Evolutionary conservation across 2,797 vertebrate genomes (phyloP), one percentile per base, ranked within the genome.

Genomic region (Myoxocephalus aenaeus): DNA sequence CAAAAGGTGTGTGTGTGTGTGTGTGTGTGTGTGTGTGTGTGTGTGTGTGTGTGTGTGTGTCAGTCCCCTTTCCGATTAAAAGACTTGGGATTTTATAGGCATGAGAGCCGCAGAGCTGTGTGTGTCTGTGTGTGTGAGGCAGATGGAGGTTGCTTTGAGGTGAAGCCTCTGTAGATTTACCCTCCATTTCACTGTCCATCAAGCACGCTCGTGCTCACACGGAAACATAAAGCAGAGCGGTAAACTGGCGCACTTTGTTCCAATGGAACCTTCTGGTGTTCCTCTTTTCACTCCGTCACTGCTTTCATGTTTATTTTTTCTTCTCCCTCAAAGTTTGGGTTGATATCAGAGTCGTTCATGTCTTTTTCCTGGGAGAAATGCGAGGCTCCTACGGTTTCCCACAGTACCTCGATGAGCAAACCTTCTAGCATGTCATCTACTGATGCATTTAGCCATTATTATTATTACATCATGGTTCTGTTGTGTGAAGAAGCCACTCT

Each of bases 101-200:
- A 61, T 14, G 15, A 56, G 53, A 34, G 5, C 62, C 64, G 22
- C 12, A 54, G 61, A 66, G 75, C 59, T 18, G 18, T 27, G 70
- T 5, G 63, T 42, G 59, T 77, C 61, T 65, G 46, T 59, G 65
- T 18, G 11, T n/a, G 70, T 2, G 58, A 53, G 65, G 64, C 77
- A 82, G 80, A 79, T 81, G 75, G 80, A 84, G 75, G 83, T 58
- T 76, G 78, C 65, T 83, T 58, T 70, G 61, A 84, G 76, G 84
- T 87, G 82, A 86, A 84, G 75, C 70, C 84, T 75, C 84, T 73
- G 79, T 77, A 80, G 80, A 76, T 73, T 84, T 85, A 77, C 46
- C 77, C 84, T 86, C 81, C 79, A 83, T 82, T 87, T 86, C 80
- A 84, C 77, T 79, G 86, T 79, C 81, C 79, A 75, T 85, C 86